phyloP scores from a whole-genome alignment of 2,113 vertebrate species.

The Ameiurus melas region DNA sequence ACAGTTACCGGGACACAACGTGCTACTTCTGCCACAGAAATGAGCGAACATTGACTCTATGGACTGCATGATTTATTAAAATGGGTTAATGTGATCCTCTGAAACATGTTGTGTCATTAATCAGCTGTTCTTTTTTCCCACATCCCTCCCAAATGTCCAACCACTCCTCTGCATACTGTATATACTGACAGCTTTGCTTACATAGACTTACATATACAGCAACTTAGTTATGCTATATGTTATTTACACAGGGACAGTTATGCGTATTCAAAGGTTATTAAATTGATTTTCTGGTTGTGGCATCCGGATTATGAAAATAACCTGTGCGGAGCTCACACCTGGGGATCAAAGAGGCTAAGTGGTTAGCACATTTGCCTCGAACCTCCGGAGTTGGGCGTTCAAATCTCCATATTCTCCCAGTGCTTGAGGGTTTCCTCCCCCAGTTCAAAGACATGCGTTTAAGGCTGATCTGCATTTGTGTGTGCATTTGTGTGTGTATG shows the following conservation, averaged over 20 bases:
- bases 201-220: not conserved
- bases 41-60: not conserved
- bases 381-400: too few relatives aligned
- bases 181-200: not conserved
- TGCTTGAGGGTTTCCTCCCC: too few relatives aligned
- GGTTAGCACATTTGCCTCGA: too few relatives aligned
- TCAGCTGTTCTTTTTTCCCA: not conserved
- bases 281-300: not conserved
- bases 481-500: too few relatives aligned
- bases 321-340: not conserved
- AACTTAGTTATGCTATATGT: not conserved
- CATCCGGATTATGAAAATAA: not conserved
- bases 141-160: not conserved
- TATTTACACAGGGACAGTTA: not conserved
- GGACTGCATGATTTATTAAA: conserved; percentile 3
- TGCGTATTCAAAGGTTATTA: not conserved
- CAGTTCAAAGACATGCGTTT: too few relatives aligned
- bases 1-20: not conserved
- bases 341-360: too few relatives aligned
- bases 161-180: not conserved
- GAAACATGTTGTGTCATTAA: not conserved
- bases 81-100: not conserved
- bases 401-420: too few relatives aligned
- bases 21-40: not conserved
- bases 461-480: too few relatives aligned